Evolutionary conservation across 2,113 vertebrate genomes (phyloP).

Genomic region (Amazona vittata): DNA sequence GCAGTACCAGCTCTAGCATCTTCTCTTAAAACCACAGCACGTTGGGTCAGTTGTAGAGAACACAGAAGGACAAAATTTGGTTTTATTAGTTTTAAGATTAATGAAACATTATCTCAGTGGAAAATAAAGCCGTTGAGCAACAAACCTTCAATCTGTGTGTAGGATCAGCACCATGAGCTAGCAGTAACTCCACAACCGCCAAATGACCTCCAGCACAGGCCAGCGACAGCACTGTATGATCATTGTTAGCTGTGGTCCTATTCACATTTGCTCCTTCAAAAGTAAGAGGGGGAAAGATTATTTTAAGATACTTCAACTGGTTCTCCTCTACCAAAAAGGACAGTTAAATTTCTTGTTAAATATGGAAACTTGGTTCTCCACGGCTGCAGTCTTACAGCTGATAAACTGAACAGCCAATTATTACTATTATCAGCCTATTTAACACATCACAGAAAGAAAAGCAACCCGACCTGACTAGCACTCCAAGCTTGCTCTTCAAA

Average conservation of each 20-base stretch:
- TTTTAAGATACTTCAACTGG: background rate
- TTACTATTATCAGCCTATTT: background rate
- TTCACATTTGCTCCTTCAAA: conserved; percentile 94
- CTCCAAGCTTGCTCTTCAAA: background rate
- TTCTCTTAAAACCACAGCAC: background rate
- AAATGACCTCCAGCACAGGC: conserved; percentile 97
- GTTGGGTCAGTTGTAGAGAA: background rate
- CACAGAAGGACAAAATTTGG: accelerated
- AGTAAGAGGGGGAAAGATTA: background rate
- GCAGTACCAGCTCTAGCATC: background rate
- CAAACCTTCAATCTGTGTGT: conserved; percentile 96
- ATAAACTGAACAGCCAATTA: background rate
- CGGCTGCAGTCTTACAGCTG: background rate
- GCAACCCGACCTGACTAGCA: background rate
- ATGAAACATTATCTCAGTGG: background rate
- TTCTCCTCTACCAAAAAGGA: background rate
- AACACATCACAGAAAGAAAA: background rate
- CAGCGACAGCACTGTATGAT: conserved; percentile 96
- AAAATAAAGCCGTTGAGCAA: background rate
- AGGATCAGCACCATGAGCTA: conserved; percentile 97
- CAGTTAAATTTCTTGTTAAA: background rate
- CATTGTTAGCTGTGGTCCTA: conserved; percentile 96
- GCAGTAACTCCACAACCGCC: conserved; percentile 94
- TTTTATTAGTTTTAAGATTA: accelerated
- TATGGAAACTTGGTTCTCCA: accelerated